phyloP scores from a whole-genome alignment of 2,888 invertebrate species.

The Heliconius aoede region DNA sequence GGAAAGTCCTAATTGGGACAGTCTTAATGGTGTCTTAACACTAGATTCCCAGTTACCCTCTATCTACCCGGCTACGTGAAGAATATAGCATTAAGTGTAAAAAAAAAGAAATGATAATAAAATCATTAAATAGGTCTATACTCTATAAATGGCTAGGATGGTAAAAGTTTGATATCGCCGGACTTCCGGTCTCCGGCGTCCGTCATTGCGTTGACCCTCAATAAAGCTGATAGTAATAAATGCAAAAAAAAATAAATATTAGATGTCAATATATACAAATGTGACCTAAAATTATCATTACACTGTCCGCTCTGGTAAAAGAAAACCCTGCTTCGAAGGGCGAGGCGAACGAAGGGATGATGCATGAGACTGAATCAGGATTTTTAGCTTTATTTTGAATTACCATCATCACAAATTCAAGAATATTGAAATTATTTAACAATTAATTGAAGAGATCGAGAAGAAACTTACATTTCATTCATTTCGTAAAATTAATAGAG shows the following conservation, averaged over 20 bases:
- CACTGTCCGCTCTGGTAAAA: not conserved
- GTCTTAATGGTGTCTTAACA: too few species aligned
- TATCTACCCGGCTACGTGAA: too few species aligned
- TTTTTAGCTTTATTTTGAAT: too few species aligned
- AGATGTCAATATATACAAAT: not conserved
- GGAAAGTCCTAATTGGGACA: not conserved
- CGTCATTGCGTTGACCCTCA: slow-evolving; percentile 52
- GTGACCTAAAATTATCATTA: not conserved
- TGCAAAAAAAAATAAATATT: slow-evolving; percentile 9
- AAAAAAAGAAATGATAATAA: not conserved
- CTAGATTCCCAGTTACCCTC: too few species aligned
- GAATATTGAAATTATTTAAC: too few species aligned
- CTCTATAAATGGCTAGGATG: slow-evolving; percentile 33
- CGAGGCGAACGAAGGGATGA: not conserved
- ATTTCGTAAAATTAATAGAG: too few species aligned
- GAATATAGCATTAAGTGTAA: too few species aligned
- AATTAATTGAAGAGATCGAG: too few species aligned
- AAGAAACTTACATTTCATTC: too few species aligned
- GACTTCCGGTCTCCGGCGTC: slow-evolving; percentile 52
- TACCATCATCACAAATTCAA: too few species aligned
- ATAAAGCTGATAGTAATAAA: slow-evolving; percentile 41
- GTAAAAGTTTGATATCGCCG: slow-evolving; percentile 54
- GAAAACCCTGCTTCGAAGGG: too few species aligned
- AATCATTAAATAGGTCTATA: not conserved
- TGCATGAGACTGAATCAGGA: too few species aligned